Conservation (phyloP, 30 jellyfish, hydroid and myxozoan species). For the Nemopilema nomurai region DNA sequence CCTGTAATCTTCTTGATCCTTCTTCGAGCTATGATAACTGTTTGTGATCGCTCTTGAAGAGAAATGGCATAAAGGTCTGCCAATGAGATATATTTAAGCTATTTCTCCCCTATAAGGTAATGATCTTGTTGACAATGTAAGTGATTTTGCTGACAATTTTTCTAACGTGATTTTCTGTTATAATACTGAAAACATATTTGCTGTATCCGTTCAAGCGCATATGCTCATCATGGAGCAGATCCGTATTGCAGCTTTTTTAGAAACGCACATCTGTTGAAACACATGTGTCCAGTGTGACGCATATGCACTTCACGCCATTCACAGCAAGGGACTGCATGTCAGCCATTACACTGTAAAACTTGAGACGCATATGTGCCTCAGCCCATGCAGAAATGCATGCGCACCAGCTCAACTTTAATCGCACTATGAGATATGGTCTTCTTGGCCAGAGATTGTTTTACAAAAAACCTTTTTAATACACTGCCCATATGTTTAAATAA, state of each 20-base stretch:
- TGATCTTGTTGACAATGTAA: not conserved
- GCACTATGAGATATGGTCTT: no score
- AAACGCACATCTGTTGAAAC: not conserved
- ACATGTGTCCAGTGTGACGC: not conserved
- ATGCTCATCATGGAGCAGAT: not conserved
- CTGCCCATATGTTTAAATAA: slow-evolving; percentile 25
- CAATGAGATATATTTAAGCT: not conserved
- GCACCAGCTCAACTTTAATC: no score
- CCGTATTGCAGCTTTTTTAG: not conserved
- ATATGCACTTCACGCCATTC: not conserved
- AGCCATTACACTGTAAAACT: not conserved
- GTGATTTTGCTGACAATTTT: not conserved
- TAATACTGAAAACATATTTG: not conserved
- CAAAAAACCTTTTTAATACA: slow-evolving; percentile 24
- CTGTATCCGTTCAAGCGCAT: not conserved
- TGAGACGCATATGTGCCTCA: not conserved
- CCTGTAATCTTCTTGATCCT: not conserved
- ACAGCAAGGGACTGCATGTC: not conserved
- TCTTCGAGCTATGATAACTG: not conserved
- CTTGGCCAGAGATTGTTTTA: slow-evolving; percentile 24
- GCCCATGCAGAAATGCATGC: not conserved
- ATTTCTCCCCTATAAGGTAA: not conserved
- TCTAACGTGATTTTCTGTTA: not conserved
- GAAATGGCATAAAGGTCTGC: not conserved
- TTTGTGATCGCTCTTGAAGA: not conserved